phyloP scores from a whole-genome alignment of 2,888 invertebrate species.

The Zygothrica quintamaculata region DNA sequence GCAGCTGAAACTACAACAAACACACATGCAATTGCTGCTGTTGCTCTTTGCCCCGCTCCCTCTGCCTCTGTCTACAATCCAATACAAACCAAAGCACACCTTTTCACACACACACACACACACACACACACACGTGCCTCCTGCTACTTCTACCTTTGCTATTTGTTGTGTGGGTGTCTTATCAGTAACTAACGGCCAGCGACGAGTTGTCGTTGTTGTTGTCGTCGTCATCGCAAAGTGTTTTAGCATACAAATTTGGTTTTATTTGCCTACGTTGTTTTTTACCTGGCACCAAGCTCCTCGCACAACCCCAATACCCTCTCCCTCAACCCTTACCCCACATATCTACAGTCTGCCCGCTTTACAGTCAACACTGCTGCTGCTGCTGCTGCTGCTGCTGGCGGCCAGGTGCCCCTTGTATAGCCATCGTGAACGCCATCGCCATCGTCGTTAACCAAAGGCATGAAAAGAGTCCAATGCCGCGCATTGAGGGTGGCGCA shows the following conservation, averaged over 20 bases:
- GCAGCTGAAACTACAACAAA: constrained; percentile 60
- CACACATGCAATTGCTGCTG: constrained; percentile 42
- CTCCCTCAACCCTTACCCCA: neutral
- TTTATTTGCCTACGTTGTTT: constrained; percentile 67
- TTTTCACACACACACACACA: neutral
- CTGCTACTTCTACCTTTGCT: constrained; percentile 6
- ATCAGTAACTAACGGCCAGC: constrained; percentile 59
- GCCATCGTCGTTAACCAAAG: constrained; percentile 18
- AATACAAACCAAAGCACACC: neutral
- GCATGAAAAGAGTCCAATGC: constrained; percentile 7
- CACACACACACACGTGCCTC: constrained; percentile 3
- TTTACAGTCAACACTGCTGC: too few species aligned
- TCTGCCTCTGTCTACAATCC: too few species aligned
- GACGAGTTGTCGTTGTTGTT: constrained; percentile 30
- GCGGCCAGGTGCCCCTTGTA: constrained; percentile 51
- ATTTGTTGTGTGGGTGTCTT: constrained; percentile 50
- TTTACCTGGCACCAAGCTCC: constrained; percentile 22
- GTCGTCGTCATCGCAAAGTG: constrained; percentile 63
- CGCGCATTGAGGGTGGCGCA: constrained; percentile 35
- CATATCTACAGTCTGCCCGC: neutral
- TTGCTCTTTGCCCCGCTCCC: neutral
- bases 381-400: constrained; percentile 28
- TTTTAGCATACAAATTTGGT: constrained; percentile 79
- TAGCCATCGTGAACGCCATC: too few species aligned
- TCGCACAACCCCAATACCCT: too few species aligned